Percentiles rank a stretch among this genome's conserved stretches.
Conservation (phyloP, 2,888 invertebrate genomes). For the Drosophila birchii region DNA sequence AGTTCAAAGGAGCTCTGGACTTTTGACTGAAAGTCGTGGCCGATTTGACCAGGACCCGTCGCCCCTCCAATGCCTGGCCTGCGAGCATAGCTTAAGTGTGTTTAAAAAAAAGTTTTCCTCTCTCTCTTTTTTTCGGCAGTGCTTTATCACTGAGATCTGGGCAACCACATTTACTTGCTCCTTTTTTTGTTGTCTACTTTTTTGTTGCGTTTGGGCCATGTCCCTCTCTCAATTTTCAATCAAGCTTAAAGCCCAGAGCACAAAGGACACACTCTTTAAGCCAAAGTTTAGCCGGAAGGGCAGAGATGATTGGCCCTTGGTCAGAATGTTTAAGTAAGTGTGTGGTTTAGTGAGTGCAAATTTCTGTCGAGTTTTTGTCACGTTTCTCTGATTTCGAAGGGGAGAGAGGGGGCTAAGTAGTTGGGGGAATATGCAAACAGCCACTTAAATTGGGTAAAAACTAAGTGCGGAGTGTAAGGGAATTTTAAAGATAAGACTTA, state of each 20-base stretch:
- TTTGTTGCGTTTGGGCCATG: neutral
- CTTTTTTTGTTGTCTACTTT: neutral
- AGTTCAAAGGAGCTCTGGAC: slow-evolving; percentile 69
- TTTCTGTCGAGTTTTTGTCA: slow-evolving; percentile 63
- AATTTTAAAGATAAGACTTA: neutral
- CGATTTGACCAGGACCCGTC: slow-evolving; percentile 62
- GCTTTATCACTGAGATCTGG: slow-evolving; percentile 43
- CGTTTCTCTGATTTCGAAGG: slow-evolving; percentile 42
- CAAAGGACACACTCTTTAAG: slow-evolving; percentile 55
- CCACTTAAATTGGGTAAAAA: slow-evolving; percentile 6
- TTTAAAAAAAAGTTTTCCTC: slow-evolving; percentile 44
- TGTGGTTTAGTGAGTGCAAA: slow-evolving; percentile 68
- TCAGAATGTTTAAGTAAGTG: slow-evolving; percentile 55
- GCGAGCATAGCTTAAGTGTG: slow-evolving; percentile 49
- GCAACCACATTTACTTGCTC: slow-evolving; percentile 18
- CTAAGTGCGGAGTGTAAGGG: neutral
- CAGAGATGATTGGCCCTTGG: slow-evolving; percentile 43
- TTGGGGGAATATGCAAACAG: slow-evolving; percentile 14
- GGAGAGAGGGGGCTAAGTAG: neutral
- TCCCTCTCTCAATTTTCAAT: slow-evolving; percentile 40
- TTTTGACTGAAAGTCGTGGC: slow-evolving; percentile 72
- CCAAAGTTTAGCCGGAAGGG: slow-evolving; percentile 12
- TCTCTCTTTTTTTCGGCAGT: slow-evolving; percentile 8
- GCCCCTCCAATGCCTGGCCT: slow-evolving; percentile 24
- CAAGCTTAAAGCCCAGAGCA: slow-evolving; percentile 59